phyloP scores from a whole-genome alignment of 2,113 vertebrate genomes.

The Eulemur macaco region DNA sequence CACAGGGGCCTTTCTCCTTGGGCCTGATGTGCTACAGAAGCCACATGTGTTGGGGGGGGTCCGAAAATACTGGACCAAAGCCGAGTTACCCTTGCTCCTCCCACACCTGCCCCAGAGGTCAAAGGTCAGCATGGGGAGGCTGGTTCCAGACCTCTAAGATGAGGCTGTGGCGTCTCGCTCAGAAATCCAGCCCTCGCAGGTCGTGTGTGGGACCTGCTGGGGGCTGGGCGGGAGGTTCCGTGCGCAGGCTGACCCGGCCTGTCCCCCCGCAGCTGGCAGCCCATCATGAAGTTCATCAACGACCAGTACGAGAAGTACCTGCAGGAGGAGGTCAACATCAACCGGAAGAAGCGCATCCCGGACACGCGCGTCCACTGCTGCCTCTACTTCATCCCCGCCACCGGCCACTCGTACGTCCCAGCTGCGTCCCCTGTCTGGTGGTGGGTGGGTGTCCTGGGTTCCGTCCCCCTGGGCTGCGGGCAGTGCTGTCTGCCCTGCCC shows the following conservation, averaged over 20 bases:
- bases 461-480: rapidly evolving
- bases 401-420: constrained; percentile 93
- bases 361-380: constrained; percentile 98
- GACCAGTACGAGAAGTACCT: constrained; percentile 98
- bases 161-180: neutral
- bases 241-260: rapidly evolving
- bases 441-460: neutral
- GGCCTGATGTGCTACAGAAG: too few relatives aligned
- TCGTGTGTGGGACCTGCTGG: rapidly evolving
- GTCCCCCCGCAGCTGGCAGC: constrained; percentile 91
- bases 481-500: neutral
- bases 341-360: constrained; percentile 96
- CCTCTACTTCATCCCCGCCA: constrained; percentile 99
- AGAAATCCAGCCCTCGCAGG: rapidly evolving
- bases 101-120: rapidly evolving
- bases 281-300: constrained; percentile 99
- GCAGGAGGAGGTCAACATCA: constrained; percentile 96
- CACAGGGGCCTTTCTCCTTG: neutral
- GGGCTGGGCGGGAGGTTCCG: rapidly evolving
- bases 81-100: neutral
- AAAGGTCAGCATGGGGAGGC: neutral
- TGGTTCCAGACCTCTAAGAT: rapidly evolving
- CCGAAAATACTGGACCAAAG: neutral
- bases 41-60: too few relatives aligned
- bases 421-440: neutral